phyloP scores from a whole-genome alignment of 2,113 vertebrate species.

The Prochilodus magdalenae region DNA sequence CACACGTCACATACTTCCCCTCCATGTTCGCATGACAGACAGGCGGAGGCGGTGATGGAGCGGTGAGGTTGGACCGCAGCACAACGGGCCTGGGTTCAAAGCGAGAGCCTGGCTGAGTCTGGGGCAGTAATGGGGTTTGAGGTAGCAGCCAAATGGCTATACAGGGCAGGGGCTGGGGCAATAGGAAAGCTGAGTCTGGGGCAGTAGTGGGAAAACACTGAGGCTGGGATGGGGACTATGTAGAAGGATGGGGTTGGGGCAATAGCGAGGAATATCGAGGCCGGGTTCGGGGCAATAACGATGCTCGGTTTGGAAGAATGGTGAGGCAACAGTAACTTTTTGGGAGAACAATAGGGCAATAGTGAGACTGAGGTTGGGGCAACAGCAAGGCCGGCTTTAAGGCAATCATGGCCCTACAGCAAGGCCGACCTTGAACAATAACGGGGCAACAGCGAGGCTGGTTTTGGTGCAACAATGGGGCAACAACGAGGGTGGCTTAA shows the following conservation, averaged over 20 bases:
- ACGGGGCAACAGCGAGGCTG: background rate
- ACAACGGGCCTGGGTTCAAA: too few relatives aligned
- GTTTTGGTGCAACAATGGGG: slow-evolving; percentile 32
- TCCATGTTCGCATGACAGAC: background rate
- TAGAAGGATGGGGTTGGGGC: too few relatives aligned
- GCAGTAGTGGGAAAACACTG: too few relatives aligned
- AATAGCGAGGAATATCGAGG: too few relatives aligned
- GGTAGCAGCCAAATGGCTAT: too few relatives aligned
- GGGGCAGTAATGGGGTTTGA: slow-evolving; percentile 54
- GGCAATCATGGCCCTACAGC: background rate
- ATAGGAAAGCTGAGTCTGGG: background rate
- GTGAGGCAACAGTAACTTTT: background rate
- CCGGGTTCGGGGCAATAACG: slow-evolving; percentile 56
- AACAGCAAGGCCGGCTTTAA: too few relatives aligned
- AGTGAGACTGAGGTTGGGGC: background rate
- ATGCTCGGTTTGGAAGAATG: too few relatives aligned
- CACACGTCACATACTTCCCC: slow-evolving; percentile 33
- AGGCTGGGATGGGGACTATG: too few relatives aligned
- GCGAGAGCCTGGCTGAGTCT: background rate
- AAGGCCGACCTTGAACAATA: background rate
- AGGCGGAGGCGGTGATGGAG: too few relatives aligned
- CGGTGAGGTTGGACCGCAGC: too few relatives aligned
- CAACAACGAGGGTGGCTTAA: slow-evolving; percentile 58
- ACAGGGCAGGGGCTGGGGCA: too few relatives aligned
- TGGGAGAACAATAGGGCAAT: background rate